Percentiles rank a stretch among this genome's conserved stretches.
Conservation (phyloP, 2,113 vertebrate species). For the Pteruthius melanotis region DNA sequence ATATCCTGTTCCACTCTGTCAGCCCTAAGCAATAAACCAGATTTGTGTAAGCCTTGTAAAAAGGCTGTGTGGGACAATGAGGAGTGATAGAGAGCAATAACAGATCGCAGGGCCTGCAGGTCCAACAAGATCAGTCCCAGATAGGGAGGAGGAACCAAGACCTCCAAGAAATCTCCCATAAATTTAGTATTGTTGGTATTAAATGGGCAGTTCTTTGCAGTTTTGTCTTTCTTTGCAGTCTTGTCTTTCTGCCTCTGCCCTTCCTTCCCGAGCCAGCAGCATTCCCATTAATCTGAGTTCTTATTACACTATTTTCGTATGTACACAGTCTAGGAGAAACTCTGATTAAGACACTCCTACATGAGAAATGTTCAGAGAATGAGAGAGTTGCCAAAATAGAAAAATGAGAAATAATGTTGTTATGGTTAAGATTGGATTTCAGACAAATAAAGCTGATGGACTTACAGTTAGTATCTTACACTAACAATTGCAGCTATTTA, state of each 20-base stretch:
- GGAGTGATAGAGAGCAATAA: neutral
- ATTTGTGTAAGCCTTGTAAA: neutral
- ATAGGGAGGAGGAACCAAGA: neutral
- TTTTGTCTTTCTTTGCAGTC: neutral
- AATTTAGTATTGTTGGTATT: neutral
- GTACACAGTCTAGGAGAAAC: neutral
- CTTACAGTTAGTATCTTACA: neutral
- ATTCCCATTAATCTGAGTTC: neutral
- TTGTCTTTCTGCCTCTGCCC: neutral
- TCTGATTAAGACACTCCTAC: neutral
- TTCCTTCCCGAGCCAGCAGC: neutral
- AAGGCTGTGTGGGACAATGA: neutral
- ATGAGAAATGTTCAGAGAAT: neutral
- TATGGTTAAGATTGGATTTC: neutral
- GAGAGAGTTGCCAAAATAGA: neutral
- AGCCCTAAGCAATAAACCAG: neutral
- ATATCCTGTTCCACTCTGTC: neutral
- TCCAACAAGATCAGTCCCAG: neutral
- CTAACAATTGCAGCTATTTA: neutral
- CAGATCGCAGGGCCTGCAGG: neutral
- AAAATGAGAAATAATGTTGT: neutral
- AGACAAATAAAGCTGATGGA: neutral
- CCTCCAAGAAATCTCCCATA: neutral
- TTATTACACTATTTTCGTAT: neutral
- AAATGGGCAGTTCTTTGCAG: accelerated